These are phyloP conservation scores for Aspidiotus rigidus DNA, from an alignment of 2,888 invertebrate genomes.

Conservation along the genomic window DNA sequence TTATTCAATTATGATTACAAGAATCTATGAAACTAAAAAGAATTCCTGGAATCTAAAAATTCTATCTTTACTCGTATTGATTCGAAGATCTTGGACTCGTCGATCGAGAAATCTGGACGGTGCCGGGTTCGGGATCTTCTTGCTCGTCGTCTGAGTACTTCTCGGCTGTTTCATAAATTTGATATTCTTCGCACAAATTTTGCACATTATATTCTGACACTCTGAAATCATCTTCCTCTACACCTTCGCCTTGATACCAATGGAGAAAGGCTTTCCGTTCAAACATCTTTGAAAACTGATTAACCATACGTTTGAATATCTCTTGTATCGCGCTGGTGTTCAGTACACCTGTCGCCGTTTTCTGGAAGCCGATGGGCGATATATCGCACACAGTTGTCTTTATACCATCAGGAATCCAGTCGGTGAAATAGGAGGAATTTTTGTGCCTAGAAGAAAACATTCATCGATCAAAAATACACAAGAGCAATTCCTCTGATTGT, in stretches of 20 bases:
- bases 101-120: too few species aligned
- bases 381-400: constrained; percentile 30
- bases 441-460: constrained; percentile 15
- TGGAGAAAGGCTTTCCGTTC: constrained; percentile 50
- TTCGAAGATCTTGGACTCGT: too few species aligned
- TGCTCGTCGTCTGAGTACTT: constrained; percentile 56
- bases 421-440: constrained; percentile 28
- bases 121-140: constrained; percentile 40
- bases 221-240: constrained; percentile 68
- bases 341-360: constrained; percentile 23
- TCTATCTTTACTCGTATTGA: too few species aligned
- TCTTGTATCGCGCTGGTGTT: constrained; percentile 29
- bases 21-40: too few species aligned
- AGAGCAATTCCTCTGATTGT: too few species aligned
- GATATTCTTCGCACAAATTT: constrained; percentile 28
- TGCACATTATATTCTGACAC: constrained; percentile 26
- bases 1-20: too few species aligned
- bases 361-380: constrained; percentile 19
- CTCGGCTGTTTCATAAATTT: constrained; percentile 27
- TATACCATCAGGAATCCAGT: constrained; percentile 30
- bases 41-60: too few species aligned
- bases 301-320: constrained; percentile 22
- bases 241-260: constrained; percentile 64
- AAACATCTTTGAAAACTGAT: constrained; percentile 28
- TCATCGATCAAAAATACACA: too few species aligned